Evolutionary conservation across 2,888 invertebrate genomes (phyloP).

Genomic region (Belgica antarctica): DNA sequence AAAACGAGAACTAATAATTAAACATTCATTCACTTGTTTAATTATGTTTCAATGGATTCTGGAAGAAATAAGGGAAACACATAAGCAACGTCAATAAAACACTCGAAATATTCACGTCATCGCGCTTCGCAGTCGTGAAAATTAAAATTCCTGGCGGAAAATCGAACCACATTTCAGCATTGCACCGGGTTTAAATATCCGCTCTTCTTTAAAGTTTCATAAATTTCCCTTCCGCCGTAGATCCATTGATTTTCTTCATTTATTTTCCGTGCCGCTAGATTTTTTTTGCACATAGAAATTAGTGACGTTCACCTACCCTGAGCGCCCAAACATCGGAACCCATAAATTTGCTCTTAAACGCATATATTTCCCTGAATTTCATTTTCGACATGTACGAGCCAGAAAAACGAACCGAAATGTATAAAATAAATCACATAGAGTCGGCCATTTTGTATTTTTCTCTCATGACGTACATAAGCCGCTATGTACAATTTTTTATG

Average conservation of each 20-base stretch:
- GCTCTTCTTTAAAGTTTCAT: slow-evolving; percentile 34
- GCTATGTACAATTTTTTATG: slow-evolving; percentile 28
- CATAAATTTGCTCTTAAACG: slow-evolving; percentile 41
- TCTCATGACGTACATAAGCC: slow-evolving; percentile 41
- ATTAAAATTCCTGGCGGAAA: neutral
- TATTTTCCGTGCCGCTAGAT: neutral
- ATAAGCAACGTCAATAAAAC: slow-evolving; percentile 1
- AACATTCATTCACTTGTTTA: slow-evolving; percentile 33
- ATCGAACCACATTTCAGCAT: too few relatives aligned
- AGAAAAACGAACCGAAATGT: slow-evolving; percentile 28
- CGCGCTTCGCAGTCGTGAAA: too few relatives aligned
- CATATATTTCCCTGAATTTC: slow-evolving; percentile 40
- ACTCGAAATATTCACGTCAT: too few relatives aligned
- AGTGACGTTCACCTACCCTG: neutral
- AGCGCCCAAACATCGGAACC: slow-evolving; percentile 22
- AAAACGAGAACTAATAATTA: slow-evolving; percentile 8
- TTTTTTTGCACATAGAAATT: too few relatives aligned
- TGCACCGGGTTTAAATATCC: slow-evolving; percentile 34
- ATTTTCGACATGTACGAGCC: slow-evolving; percentile 31
- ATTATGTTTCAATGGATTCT: slow-evolving; percentile 2
- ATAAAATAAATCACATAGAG: slow-evolving; percentile 43
- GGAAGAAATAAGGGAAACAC: slow-evolving; percentile 1
- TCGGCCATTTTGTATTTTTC: slow-evolving; percentile 44
- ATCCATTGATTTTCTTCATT: slow-evolving; percentile 27
- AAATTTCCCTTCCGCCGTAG: neutral